These are phyloP conservation scores for Nemotelus pantherinus DNA, from an alignment of 2,888 invertebrate species.

Conservation along the genomic window DNA sequence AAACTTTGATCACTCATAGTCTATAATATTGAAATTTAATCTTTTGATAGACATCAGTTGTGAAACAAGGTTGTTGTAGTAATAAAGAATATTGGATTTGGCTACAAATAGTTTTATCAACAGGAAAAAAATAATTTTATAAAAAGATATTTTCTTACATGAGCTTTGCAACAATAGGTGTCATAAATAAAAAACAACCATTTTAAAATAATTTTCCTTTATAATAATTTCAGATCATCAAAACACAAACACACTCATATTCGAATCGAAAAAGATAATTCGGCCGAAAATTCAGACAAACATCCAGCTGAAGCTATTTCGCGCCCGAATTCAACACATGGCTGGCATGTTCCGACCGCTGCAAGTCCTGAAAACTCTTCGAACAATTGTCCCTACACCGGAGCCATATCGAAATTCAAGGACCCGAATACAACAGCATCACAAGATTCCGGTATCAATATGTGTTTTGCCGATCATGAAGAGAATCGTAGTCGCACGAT, in stretches of 20 bases:
- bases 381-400: slow-evolving; percentile 52
- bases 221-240: slow-evolving; percentile 53
- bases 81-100: no score
- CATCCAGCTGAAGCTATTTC: slow-evolving; percentile 51
- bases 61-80: no score
- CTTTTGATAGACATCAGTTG: no score
- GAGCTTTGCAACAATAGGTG: no score
- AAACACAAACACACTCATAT: slow-evolving; percentile 51
- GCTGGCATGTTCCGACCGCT: slow-evolving; percentile 48
- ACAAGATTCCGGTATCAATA: slow-evolving; percentile 81
- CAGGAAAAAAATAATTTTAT: no score
- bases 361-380: slow-evolving; percentile 52
- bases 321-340: slow-evolving; percentile 51
- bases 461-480: slow-evolving; percentile 77
- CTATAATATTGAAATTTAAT: no score
- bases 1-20: no score
- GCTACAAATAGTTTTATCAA: no score
- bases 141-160: no score
- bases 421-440: slow-evolving; percentile 69
- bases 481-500: slow-evolving; percentile 61
- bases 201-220: slow-evolving; percentile 59
- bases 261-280: neutral
- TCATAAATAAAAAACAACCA: no score
- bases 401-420: slow-evolving; percentile 59
- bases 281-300: slow-evolving; percentile 20